Percentiles rank a stretch among this genome's conserved stretches.
These are phyloP conservation scores for Andricus quercusramuli DNA, from an alignment of 2,888 invertebrate species.

Conservation along the genomic window DNA sequence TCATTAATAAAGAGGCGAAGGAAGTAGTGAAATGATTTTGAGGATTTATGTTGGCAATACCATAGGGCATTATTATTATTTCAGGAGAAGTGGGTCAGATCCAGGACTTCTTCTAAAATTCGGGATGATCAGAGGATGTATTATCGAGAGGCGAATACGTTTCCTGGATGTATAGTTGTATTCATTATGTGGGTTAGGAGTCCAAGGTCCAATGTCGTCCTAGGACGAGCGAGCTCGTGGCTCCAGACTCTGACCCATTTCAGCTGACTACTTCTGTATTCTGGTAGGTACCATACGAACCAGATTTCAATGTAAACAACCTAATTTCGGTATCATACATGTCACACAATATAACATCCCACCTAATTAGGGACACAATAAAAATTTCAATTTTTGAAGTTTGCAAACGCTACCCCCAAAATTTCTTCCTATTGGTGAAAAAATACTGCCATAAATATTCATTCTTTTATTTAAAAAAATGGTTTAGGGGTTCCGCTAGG, in stretches of 20 bases:
- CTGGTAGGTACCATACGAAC: constrained; percentile 41
- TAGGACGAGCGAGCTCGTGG: constrained; percentile 53
- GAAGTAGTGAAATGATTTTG: constrained; percentile 10
- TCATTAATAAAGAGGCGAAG: background rate
- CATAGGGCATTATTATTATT: background rate
- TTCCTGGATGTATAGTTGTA: constrained; percentile 42
- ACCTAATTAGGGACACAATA: too few species aligned
- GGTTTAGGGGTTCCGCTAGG: too few species aligned
- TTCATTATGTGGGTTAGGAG: constrained; percentile 63
- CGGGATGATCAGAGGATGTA: constrained; percentile 19
- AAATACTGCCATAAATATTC: too few species aligned
- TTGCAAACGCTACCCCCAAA: too few species aligned
- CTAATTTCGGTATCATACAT: constrained; percentile 1
- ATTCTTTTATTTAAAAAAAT: too few species aligned
- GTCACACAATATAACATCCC: too few species aligned
- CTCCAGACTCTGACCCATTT: constrained; percentile 60
- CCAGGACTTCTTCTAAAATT: constrained; percentile 6
- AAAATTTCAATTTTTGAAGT: too few species aligned
- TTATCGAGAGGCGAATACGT: constrained; percentile 58
- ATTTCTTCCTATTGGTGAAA: too few species aligned
- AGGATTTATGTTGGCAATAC: constrained; percentile 6
- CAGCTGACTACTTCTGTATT: constrained; percentile 49
- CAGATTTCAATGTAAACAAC: constrained; percentile 43
- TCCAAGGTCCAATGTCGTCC: constrained; percentile 60
- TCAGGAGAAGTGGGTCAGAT: constrained; percentile 16